These are phyloP conservation scores for Otis tarda DNA, from an alignment of 2,113 vertebrate species.

Conservation along the genomic window DNA sequence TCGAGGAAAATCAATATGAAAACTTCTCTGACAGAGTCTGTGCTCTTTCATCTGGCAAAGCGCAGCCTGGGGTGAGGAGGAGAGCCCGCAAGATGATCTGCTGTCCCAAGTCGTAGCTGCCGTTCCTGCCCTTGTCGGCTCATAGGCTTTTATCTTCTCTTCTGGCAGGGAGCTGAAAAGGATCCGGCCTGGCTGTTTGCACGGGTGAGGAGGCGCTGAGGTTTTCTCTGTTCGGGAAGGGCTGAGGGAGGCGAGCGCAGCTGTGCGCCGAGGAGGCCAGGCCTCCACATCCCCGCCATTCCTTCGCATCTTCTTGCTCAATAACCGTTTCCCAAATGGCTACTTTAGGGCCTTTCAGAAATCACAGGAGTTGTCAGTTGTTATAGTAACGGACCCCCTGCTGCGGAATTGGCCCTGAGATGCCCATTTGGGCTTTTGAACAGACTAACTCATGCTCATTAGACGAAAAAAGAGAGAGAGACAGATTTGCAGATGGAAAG, in stretches of 20 bases:
- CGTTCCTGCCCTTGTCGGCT: accelerated
- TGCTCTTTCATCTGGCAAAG: neutral
- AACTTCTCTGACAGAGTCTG: neutral
- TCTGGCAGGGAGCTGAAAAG: neutral
- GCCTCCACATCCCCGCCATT: neutral
- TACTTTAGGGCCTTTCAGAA: conserved; percentile 16
- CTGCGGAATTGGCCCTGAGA: conserved; percentile 49
- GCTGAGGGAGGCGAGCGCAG: neutral
- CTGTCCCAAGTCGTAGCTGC: neutral
- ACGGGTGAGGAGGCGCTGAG: neutral
- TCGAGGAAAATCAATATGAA: neutral
- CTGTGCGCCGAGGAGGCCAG: neutral
- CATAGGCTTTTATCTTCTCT: neutral
- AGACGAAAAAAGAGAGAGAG: conserved; percentile 39
- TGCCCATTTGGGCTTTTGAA: conserved; percentile 56
- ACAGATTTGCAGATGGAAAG: conserved; percentile 56
- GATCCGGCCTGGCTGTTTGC: neutral
- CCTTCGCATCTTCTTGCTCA: neutral
- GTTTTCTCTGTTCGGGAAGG: neutral
- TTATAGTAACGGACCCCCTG: conserved; percentile 60
- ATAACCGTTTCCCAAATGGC: neutral
- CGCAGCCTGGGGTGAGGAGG: neutral
- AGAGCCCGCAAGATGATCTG: neutral
- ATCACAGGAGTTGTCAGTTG: conserved; percentile 51
- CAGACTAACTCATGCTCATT: conserved; percentile 54